Evolutionary conservation across 2,113 vertebrate genomes (phyloP).

Genomic region (Artemisiospiza belli): DNA sequence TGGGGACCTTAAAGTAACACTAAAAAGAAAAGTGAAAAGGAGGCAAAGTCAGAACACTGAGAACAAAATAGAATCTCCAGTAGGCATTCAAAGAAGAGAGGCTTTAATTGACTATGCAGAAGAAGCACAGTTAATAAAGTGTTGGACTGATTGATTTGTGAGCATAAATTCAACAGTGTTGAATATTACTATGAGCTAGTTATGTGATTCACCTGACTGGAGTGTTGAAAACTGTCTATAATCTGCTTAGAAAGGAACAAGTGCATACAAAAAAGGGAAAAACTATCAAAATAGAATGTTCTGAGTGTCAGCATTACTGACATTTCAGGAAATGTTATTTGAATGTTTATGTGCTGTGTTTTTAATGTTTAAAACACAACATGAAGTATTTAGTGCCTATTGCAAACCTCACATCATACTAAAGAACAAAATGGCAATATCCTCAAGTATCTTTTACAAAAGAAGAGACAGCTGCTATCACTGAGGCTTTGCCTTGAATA

Average conservation of each 20-base stretch:
- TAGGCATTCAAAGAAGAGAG: neutral
- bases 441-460: neutral
- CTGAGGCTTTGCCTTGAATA: neutral
- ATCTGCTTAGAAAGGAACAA: neutral
- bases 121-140: neutral
- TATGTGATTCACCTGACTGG: neutral
- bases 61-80: neutral
- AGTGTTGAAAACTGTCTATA: conserved; percentile 8
- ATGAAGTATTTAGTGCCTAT: neutral
- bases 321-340: neutral
- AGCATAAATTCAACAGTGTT: neutral
- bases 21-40: neutral
- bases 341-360: neutral
- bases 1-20: neutral
- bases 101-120: neutral
- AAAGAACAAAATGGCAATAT: neutral
- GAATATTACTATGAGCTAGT: neutral
- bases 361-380: conserved; percentile 10
- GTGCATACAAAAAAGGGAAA: neutral
- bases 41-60: neutral
- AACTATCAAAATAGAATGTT: neutral
- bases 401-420: neutral
- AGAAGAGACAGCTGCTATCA: neutral
- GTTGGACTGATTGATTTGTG: neutral
- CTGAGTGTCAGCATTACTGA: neutral